Evolutionary conservation across 1,140 invertebrate species (phyloP).

Genomic region (Pogonomyrmex californicus): DNA sequence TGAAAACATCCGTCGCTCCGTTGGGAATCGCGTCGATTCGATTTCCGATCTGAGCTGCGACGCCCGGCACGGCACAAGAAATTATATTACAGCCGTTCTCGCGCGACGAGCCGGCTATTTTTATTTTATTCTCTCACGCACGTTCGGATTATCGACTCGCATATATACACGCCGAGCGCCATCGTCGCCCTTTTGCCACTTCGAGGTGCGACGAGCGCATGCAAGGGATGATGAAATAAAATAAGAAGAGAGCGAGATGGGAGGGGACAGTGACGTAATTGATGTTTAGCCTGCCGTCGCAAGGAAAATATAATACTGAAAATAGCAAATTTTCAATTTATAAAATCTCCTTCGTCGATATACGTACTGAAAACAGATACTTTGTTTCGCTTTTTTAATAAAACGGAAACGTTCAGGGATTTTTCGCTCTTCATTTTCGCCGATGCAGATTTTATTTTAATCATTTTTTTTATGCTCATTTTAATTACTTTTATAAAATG

Average conservation of each 20-base stretch:
- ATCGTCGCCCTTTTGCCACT: conserved; percentile 51
- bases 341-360: neutral
- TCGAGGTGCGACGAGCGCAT: conserved; percentile 24
- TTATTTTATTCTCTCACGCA: conserved; percentile 62
- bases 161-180: conserved; percentile 14
- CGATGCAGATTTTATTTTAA: neutral
- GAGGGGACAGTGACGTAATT: conserved; percentile 41
- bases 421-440: neutral
- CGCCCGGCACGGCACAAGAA: conserved; percentile 20
- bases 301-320: neutral
- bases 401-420: neutral
- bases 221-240: conserved; percentile 54
- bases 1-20: conserved; percentile 41
- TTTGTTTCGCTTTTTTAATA: neutral
- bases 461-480: neutral
- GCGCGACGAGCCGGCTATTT: conserved; percentile 54
- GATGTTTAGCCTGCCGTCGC: conserved; percentile 3
- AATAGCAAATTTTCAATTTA: conserved; percentile 18
- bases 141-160: conserved; percentile 61
- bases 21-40: conserved; percentile 45
- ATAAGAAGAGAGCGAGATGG: conserved; percentile 41
- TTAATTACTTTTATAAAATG: neutral
- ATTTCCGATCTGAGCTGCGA: conserved; percentile 37
- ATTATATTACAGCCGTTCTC: conserved; percentile 58
- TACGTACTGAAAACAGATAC: neutral